phyloP scores from a whole-genome alignment of 2,888 invertebrate species.

The Orchesella flavescens region DNA sequence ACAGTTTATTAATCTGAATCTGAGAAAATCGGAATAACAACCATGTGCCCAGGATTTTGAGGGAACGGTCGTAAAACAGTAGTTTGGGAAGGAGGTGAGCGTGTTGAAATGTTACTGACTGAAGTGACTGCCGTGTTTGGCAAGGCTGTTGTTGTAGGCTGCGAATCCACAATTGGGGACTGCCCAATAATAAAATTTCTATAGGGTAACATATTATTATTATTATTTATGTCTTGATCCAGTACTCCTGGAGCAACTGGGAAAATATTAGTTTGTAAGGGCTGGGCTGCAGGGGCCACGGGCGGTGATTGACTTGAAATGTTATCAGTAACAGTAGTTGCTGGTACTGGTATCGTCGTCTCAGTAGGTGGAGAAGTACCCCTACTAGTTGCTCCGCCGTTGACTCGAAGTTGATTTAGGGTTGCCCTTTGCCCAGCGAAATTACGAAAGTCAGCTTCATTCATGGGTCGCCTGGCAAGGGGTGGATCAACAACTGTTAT shows the following conservation, averaged over 20 bases:
- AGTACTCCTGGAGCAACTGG: background rate
- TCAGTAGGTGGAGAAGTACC: background rate
- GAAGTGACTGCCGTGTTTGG: background rate
- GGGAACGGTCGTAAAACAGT: background rate
- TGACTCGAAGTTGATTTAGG: background rate
- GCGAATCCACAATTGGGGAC: no score
- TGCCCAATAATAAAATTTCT: no score
- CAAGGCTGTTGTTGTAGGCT: background rate
- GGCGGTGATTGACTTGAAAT: background rate
- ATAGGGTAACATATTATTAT: background rate
- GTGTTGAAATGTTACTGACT: background rate
- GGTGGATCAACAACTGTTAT: slow-evolving; percentile 46
- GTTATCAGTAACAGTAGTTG: background rate
- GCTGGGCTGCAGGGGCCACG: background rate
- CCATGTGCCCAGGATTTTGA: background rate
- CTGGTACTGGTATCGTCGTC: background rate
- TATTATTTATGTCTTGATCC: background rate
- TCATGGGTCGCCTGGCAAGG: background rate
- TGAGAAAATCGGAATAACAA: background rate
- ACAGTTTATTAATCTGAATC: slow-evolving; percentile 2
- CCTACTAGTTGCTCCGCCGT: background rate
- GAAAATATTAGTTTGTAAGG: background rate
- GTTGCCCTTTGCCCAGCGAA: background rate
- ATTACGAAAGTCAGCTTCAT: background rate
- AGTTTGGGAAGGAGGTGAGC: background rate